Base-by-base conservation (phyloP, 1,140 invertebrate species). In the Bombus vancouverensis region DNA sequence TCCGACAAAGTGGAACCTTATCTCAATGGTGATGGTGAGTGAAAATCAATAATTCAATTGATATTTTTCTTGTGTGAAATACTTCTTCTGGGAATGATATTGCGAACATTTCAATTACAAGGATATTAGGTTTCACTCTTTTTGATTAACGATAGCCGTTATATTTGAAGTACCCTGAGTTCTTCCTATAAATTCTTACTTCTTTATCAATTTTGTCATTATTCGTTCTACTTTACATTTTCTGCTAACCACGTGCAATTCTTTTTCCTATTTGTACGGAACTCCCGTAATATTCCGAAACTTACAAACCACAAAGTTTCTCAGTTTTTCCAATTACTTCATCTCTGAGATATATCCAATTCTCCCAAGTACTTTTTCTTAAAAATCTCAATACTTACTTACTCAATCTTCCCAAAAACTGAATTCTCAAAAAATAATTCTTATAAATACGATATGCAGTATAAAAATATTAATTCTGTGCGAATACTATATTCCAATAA, bases 1-100 rank as follows among this genome's bases (percentile, higher is more conserved):
- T 81, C 57, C 37, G n/a, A 57, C 44, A 8, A 81, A 85, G 25
- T 75, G 84, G 84, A 68, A 68, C 34, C 44, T 81, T 10, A 13
- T 81, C 37, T 66, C 42, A 22, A 25, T 57, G 32, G 22, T 39
- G 28, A 57, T 59, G 79, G 84, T 85, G 71, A 85, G 84, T 68
- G 39, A 34, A 81, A 68, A 34, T 62, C 39, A 13, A 57, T 81
- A n/a, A n/a, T 18, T 37, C 62, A 42, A 66, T 15, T 8, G 15
- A 57, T 57, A 59, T 5, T 4, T 57, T 53, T 22, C 32, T 6
- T 71, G 13, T 28, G 15, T 39, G 25, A 28, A 39, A 28, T 70
- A 25, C 25, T 70, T 4, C 13, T 39, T 39, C 25, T 39, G 22
- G 1, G 39, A 44, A n/a, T 1, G 32, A 44, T 22, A 15, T 47